Conservation (phyloP, 2,113 vertebrate genomes). For the Copsychus sechellarum region DNA sequence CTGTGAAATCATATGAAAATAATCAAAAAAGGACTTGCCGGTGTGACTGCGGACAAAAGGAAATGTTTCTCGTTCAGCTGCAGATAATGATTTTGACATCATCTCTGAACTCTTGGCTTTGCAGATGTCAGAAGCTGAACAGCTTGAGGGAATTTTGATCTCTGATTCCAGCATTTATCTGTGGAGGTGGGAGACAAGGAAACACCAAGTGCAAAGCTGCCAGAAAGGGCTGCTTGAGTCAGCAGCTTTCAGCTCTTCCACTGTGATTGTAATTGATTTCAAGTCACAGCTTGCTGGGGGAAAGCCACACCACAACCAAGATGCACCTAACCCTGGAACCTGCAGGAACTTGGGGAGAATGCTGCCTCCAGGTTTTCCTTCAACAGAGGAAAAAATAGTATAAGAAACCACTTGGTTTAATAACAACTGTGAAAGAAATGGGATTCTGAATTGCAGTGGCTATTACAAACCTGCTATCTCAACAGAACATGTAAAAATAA, state of each 20-base stretch:
- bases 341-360: not conserved
- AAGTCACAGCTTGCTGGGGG: not conserved
- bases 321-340: not conserved
- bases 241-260: not conserved
- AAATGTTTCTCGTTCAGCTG: not conserved
- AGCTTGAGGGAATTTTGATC: not conserved
- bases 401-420: not conserved
- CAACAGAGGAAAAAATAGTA: not conserved
- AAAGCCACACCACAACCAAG: not conserved
- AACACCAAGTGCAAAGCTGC: not conserved
- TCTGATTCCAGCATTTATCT: slow-evolving; percentile 7
- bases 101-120: not conserved
- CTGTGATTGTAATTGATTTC: not conserved
- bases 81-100: slow-evolving; percentile 9
- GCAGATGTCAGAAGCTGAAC: not conserved
- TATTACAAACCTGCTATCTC: not conserved
- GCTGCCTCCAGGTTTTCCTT: not conserved
- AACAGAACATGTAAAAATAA: not conserved
- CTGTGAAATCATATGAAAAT: not conserved
- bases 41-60: not conserved
- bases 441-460: not conserved
- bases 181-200: not conserved
- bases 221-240: not conserved
- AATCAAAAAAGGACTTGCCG: not conserved
- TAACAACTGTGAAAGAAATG: not conserved